A percentile compares a stretch with the other conserved stretches of the same genome.
phyloP scores from a whole-genome alignment of 2,113 vertebrate genomes.

The Pseudorasbora parva region DNA sequence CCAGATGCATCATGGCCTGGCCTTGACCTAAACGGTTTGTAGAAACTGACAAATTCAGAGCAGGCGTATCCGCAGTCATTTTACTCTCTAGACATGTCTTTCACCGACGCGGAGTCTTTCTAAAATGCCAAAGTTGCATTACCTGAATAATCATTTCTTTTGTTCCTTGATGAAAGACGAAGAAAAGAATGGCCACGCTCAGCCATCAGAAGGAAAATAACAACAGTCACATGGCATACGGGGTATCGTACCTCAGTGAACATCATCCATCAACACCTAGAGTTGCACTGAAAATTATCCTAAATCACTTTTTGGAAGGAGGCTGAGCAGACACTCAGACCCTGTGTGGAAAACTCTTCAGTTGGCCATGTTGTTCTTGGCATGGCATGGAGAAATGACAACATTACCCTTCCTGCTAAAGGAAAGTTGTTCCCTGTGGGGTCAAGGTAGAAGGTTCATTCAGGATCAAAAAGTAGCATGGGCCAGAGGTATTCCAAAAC shows the following conservation, averaged over 20 bases:
- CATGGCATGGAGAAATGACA: conserved; percentile 61
- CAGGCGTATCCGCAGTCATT: conserved; percentile 47
- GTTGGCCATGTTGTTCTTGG: conserved; percentile 68
- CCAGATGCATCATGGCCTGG: conserved; percentile 59
- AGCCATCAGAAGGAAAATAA: conserved; percentile 23
- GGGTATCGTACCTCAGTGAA: conserved; percentile 41
- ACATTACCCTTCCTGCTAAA: conserved; percentile 71
- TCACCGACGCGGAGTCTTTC: conserved; percentile 42
- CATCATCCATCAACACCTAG: conserved; percentile 62
- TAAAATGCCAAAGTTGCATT: conserved; percentile 50
- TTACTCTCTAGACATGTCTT: conserved; percentile 46
- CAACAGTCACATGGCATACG: conserved; percentile 40
- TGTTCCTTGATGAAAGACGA: conserved; percentile 38
- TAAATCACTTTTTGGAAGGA: conserved; percentile 60
- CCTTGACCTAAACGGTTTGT: conserved; percentile 52
- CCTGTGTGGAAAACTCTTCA: conserved; percentile 66
- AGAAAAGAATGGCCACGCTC: conserved; percentile 31
- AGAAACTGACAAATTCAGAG: conserved; percentile 56
- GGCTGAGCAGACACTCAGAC: conserved; percentile 46
- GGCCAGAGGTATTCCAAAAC: conserved; percentile 58
- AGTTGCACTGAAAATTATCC: conserved; percentile 55
- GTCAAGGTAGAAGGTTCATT: conserved; percentile 70
- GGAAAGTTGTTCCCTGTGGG: conserved; percentile 68
- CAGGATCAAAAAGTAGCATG: conserved; percentile 66
- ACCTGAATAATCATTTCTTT: conserved; percentile 28